phyloP scores from a whole-genome alignment of 2,888 invertebrate genomes.

The Tetragonula carbonaria region DNA sequence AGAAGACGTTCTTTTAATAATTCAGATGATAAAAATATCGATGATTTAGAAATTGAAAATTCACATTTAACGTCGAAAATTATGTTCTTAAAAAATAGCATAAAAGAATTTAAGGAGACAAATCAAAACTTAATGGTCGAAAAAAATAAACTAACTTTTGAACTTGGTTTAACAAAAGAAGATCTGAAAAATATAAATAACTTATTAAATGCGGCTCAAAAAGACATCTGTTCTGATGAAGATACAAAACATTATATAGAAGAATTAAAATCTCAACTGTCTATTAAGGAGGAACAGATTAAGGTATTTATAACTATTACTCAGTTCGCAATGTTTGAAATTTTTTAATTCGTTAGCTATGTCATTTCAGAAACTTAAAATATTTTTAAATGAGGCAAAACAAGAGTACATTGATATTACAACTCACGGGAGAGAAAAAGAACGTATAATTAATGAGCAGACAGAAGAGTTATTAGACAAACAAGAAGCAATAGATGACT shows the following conservation, averaged over 20 bases:
- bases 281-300: slow-evolving; percentile 71
- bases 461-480: slow-evolving; percentile 69
- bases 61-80: slow-evolving; percentile 69
- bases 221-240: slow-evolving; percentile 62
- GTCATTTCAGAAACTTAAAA: slow-evolving; percentile 74
- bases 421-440: slow-evolving; percentile 65
- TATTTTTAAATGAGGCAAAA: slow-evolving; percentile 80
- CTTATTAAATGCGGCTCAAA: slow-evolving; percentile 71
- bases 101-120: slow-evolving; percentile 69
- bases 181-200: slow-evolving; percentile 72
- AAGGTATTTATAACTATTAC: slow-evolving; percentile 67
- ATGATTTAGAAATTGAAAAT: slow-evolving; percentile 74
- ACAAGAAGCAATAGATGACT: slow-evolving; percentile 73
- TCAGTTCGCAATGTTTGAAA: neutral
- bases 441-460: slow-evolving; percentile 69
- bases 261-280: slow-evolving; percentile 73
- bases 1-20: slow-evolving; percentile 63
- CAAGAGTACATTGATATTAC: slow-evolving; percentile 78
- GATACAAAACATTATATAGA: slow-evolving; percentile 65
- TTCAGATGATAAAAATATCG: slow-evolving; percentile 38
- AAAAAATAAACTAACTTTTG: slow-evolving; percentile 74
- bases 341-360: slow-evolving; percentile 1
- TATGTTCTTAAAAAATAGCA: slow-evolving; percentile 66
- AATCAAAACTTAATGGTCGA: slow-evolving; percentile 71
- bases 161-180: slow-evolving; percentile 71